Conservation (phyloP, 2,888 invertebrate genomes). For the Netelia virgata region DNA sequence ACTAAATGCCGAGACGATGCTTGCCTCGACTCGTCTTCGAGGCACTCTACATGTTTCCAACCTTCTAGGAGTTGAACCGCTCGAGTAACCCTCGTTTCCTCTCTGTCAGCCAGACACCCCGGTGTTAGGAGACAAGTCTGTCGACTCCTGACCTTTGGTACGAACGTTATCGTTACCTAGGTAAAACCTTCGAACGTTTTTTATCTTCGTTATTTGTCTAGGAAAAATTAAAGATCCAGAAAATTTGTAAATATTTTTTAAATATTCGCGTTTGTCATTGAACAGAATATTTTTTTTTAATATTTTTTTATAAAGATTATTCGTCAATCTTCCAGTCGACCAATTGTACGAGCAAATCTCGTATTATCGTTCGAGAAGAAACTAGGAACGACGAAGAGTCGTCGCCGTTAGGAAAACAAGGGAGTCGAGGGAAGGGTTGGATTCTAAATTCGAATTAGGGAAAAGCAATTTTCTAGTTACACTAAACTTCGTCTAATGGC, state of each 20-base stretch:
- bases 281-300: not conserved
- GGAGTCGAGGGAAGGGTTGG: not conserved
- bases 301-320: not conserved
- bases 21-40: conserved; percentile 27
- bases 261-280: too few relatives aligned
- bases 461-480: conserved; percentile 73
- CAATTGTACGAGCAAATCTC: not conserved
- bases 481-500: conserved; percentile 73
- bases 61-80: conserved; percentile 8
- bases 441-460: conserved; percentile 73
- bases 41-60: conserved; percentile 13
- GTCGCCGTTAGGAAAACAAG: conserved; percentile 27
- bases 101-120: too few relatives aligned
- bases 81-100: conserved; percentile 2
- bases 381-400: conserved; percentile 54
- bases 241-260: too few relatives aligned
- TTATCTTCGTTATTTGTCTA: too few relatives aligned
- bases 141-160: too few relatives aligned
- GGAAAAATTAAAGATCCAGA: too few relatives aligned
- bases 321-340: not conserved
- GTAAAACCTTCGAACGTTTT: too few relatives aligned
- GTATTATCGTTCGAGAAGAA: conserved; percentile 26
- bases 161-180: too few relatives aligned
- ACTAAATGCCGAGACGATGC: conserved; percentile 63
- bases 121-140: too few relatives aligned